phyloP scores from a whole-genome alignment of 2,113 vertebrate species.

The Pelecanoides urinatrix region DNA sequence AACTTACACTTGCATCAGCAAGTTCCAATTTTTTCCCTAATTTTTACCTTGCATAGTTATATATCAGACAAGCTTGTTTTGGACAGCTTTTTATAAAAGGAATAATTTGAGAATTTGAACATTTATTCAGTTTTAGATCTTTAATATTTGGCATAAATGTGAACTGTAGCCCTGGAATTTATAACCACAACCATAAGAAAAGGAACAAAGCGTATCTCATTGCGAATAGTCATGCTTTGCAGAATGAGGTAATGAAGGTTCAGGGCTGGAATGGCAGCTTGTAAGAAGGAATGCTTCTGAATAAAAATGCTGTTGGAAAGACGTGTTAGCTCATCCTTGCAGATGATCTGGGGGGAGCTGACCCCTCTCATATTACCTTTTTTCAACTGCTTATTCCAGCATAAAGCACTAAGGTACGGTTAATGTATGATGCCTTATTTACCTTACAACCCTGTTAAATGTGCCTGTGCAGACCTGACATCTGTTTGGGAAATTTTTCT shows the following conservation, averaged over 20 bases:
- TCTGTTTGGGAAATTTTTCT: background rate
- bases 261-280: background rate
- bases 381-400: background rate
- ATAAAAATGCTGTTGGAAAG: background rate
- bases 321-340: background rate
- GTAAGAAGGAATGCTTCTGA: background rate
- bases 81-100: background rate
- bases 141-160: background rate
- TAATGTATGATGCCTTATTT: background rate
- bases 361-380: background rate
- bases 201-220: slow-evolving; percentile 35
- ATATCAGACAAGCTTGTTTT: background rate
- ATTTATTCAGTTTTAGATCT: background rate
- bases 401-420: background rate
- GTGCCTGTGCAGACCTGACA: background rate
- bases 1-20: background rate
- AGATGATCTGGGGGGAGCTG: background rate
- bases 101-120: background rate
- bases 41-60: background rate
- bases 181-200: background rate
- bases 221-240: background rate
- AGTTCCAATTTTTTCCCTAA: background rate
- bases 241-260: slow-evolving; percentile 8
- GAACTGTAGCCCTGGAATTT: slow-evolving; percentile 27
- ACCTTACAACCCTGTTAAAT: background rate